These are phyloP conservation scores for Standfussiana lucernea DNA, from an alignment of 2,888 invertebrate genomes.

Conservation along the genomic window DNA sequence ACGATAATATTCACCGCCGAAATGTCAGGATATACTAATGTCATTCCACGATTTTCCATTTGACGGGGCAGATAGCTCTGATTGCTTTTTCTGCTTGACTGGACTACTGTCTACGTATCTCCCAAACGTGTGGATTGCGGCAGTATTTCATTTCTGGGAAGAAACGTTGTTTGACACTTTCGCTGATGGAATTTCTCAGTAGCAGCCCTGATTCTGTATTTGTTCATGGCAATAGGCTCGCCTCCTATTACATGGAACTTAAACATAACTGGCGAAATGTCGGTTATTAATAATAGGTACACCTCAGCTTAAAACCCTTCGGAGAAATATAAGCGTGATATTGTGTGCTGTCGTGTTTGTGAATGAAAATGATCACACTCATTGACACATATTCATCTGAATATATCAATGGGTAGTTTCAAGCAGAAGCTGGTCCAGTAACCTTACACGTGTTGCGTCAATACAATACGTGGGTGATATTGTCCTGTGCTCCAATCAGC, in stretches of 20 bases:
- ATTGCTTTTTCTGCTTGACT: constrained; percentile 15
- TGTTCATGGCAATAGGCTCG: not conserved
- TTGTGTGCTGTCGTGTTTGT: not conserved
- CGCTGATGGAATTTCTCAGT: not conserved
- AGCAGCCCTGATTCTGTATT: not conserved
- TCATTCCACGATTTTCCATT: constrained; percentile 1
- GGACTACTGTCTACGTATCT: not conserved
- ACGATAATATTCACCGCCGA: not conserved
- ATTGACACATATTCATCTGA: constrained; percentile 15
- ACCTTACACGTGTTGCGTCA: constrained; percentile 67
- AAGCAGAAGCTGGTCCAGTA: constrained; percentile 65
- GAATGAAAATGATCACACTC: not conserved
- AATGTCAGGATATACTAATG: constrained; percentile 5
- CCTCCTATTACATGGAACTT: not conserved
- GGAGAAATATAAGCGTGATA: not conserved
- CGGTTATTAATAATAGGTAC: not conserved
- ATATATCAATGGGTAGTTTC: not conserved
- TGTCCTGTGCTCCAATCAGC: constrained; percentile 65
- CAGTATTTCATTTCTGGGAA: not conserved
- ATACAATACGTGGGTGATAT: constrained; percentile 72
- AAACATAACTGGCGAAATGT: not conserved
- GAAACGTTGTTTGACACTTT: not conserved
- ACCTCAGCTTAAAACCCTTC: not conserved
- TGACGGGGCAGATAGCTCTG: not conserved
- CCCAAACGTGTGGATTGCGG: not conserved